Base-by-base conservation (phyloP, 2,888 invertebrate genomes). In the Drosophila neonasuta region DNA sequence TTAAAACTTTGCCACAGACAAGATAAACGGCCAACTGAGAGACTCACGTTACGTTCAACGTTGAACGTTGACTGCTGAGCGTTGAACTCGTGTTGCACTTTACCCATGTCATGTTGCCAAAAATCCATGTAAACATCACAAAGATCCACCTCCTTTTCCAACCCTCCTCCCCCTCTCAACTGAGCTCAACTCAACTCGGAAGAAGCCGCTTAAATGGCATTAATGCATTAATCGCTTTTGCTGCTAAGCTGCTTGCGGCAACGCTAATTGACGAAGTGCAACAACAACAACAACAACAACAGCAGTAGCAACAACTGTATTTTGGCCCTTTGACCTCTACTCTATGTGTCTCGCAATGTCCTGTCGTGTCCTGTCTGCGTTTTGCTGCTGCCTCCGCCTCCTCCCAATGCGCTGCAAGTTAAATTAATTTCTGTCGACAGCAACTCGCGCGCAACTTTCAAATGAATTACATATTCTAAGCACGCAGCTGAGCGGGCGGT, bases 391-490 rank as follows among this genome's bases (percentile, higher is more conserved):
- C 49, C 32, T 3, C 10, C 32, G 8, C 11, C 4, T 10, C 50
- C 15, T 8, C 5, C 20, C 62, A 17, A 1, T 45, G 41, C 41
- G 20, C 60, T 50, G 44, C 72, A 83, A 80, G 68, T 78, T 86
- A 73, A 81, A 81, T 81, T 78, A 75, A 81, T 81, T 86, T 84
- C 57, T 66, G 70, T 77, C 70, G 75, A 73, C 80, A 69, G 73
- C 74, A 44, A 65, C 73, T 62, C 55, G 59, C 52, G 49, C 36
- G 45, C 68, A 87, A 85, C 76, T 87, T 86, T 83, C 65, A 70
- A 83, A 77, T 80, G 75, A 80, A 87, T 86, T 85, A 77, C 84
- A 80, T 65, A 87, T 85, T 87, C 84, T 67, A 69, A 83, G 64
- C 87, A 83, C 84, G 75, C 77, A 58, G 66, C 56, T 13, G 20